Conservation (phyloP, 2,113 vertebrate genomes). For the Uria lomvia region DNA sequence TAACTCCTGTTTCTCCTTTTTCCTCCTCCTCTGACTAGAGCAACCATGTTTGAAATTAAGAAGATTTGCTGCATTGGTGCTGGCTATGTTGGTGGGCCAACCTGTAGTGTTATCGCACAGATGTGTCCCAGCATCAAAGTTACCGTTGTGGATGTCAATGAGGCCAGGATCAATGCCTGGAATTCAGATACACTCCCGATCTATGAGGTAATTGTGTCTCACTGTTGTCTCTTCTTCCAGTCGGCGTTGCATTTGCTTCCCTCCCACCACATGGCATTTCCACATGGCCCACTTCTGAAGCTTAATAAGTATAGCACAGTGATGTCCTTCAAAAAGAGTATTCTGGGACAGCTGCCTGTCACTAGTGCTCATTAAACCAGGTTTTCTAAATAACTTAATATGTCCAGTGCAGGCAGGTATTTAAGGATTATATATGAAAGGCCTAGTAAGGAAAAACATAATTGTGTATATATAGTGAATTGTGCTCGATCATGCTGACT, state of each 20-base stretch:
- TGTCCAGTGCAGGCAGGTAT: neutral
- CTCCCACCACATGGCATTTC: neutral
- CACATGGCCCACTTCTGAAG: neutral
- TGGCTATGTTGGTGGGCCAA: conserved; percentile 95
- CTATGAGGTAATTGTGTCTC: conserved; percentile 85
- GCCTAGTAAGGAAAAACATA: neutral
- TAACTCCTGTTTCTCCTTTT: neutral
- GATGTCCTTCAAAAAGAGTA: neutral
- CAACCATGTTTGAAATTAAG: conserved; percentile 90
- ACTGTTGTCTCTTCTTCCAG: neutral
- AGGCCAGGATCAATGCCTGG: conserved; percentile 94
- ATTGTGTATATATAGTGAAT: neutral
- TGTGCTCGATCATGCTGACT: neutral
- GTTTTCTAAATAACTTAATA: neutral
- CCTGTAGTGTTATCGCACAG: conserved; percentile 94
- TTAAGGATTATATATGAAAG: neutral
- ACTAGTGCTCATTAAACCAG: neutral
- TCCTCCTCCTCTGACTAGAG: neutral
- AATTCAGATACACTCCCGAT: conserved; percentile 94
- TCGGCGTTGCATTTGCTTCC: neutral
- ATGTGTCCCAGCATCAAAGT: conserved; percentile 94
- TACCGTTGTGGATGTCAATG: conserved; percentile 90
- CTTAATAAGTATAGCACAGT: neutral
- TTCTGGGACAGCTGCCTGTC: neutral
- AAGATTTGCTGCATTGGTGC: conserved; percentile 97